Percentiles rank a stretch among this genome's conserved stretches.
Conservation (phyloP, 2,797 vertebrate genomes). For the Centropyge bicolor region DNA sequence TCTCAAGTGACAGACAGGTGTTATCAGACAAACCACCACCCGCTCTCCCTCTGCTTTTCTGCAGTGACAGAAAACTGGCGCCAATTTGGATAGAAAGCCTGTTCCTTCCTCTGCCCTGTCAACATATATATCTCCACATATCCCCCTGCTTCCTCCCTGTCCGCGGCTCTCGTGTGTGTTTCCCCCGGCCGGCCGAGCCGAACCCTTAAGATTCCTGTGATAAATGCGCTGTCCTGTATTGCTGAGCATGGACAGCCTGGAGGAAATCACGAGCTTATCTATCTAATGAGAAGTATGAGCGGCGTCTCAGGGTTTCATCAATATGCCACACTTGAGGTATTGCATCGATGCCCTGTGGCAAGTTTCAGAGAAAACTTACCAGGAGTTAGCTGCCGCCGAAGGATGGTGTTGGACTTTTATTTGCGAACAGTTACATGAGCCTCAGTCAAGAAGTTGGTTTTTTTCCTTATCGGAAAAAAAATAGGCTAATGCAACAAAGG, state of each 20-base stretch:
- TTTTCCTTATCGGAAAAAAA: slow-evolving; percentile 53
- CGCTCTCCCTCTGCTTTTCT: slow-evolving; percentile 17
- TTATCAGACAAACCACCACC: slow-evolving; percentile 28
- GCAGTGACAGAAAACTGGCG: slow-evolving; percentile 28
- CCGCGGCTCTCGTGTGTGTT: slow-evolving; percentile 30
- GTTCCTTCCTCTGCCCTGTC: slow-evolving; percentile 18
- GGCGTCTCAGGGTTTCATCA: slow-evolving; percentile 43
- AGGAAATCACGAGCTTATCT: slow-evolving; percentile 55
- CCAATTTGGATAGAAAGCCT: slow-evolving; percentile 26
- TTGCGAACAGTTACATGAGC: slow-evolving; percentile 20
- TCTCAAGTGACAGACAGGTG: slow-evolving; percentile 29
- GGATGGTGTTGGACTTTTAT: neutral
- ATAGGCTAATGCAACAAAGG: slow-evolving; percentile 54
- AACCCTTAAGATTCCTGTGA: slow-evolving; percentile 49
- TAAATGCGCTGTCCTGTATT: slow-evolving; percentile 59
- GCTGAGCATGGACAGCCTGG: slow-evolving; percentile 44
- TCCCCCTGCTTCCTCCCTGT: slow-evolving; percentile 13
- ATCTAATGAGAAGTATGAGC: slow-evolving; percentile 56
- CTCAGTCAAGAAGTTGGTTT: slow-evolving; percentile 54
- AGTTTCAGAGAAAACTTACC: slow-evolving; percentile 21
- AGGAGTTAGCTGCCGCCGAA: neutral
- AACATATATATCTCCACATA: slow-evolving; percentile 6
- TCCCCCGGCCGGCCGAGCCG: neutral
- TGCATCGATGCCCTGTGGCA: slow-evolving; percentile 9
- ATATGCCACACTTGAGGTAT: slow-evolving; percentile 39